These are phyloP conservation scores for Cladorhizidae sp. DNA, from an alignment of 37 sponge, comb jelly and placozoan species.

Conservation along the genomic window DNA sequence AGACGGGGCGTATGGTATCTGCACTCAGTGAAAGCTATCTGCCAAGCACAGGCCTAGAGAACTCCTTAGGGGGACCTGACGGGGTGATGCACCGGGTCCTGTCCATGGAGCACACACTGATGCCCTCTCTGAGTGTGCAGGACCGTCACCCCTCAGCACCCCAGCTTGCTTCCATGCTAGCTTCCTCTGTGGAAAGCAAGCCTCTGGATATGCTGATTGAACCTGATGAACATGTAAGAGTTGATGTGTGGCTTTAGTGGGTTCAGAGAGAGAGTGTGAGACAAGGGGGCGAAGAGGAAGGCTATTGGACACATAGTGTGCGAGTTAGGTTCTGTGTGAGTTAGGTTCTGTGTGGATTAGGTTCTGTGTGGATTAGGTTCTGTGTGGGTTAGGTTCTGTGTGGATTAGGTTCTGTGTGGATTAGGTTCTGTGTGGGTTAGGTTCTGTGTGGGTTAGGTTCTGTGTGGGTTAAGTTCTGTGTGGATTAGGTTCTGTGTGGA, in stretches of 20 bases:
- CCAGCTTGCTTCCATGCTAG: slow-evolving; percentile 55
- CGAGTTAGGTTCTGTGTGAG: too few relatives aligned
- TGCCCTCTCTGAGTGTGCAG: slow-evolving; percentile 43
- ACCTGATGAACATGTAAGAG: not conserved
- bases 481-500: too few relatives aligned
- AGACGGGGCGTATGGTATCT: slow-evolving; percentile 53
- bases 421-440: too few relatives aligned
- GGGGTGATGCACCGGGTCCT: not conserved
- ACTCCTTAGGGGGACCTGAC: not conserved
- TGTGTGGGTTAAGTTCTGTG: too few relatives aligned
- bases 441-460: too few relatives aligned
- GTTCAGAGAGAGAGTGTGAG: not conserved
- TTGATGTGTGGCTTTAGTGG: too few relatives aligned
- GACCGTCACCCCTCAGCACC: slow-evolving; percentile 77
- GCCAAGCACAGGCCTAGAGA: slow-evolving; percentile 20
- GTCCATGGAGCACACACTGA: slow-evolving; percentile 31
- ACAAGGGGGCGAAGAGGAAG: too few relatives aligned
- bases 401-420: too few relatives aligned
- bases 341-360: too few relatives aligned
- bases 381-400: too few relatives aligned
- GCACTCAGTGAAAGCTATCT: slow-evolving; percentile 62
- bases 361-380: too few relatives aligned
- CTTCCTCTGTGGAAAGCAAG: slow-evolving; percentile 18
- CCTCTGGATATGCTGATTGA: slow-evolving; percentile 7
- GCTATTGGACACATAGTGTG: too few relatives aligned